Base-by-base conservation (phyloP, 1,140 invertebrate species). In the Popillia japonica region DNA sequence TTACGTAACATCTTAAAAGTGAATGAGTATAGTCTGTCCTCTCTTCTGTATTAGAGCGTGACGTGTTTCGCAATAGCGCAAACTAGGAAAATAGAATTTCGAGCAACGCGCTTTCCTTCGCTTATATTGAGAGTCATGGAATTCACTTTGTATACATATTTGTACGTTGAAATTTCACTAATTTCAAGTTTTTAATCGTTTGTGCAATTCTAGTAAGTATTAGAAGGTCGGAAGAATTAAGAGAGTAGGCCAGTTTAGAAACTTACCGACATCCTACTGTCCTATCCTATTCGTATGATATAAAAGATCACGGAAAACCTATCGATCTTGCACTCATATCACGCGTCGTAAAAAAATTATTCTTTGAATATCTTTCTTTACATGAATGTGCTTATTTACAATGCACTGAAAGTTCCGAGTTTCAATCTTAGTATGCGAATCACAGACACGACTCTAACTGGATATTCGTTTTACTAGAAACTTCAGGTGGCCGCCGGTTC, bases 191-290 rank as follows among this genome's bases (percentile, higher is more conserved):
- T 64, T 64, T 64, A 64, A 64, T 17, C 61, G 6, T 64, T 2
- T 64, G 9, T 17, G 44, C 61, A 17, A 20, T 64, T 64, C 17
- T 27, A n/a, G 0, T 64, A 64, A 59, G n/a, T n/a, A 20, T 59
- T 59, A 59, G 6, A 59, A 59, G 55, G n/a, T 4, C n/a, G n/a
- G 6, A 64, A 8, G 61, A 64, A 64, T 27, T 27, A 22, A 23
- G 20, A 64, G 61, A 64, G 61, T 64, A 64, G 61, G 61, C 61
- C 61, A 64, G 23, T 10, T 64, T 64, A 64, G 61, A 64, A 64
- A 64, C 61, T 64, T 64, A 64, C 61, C 61, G 61, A 64, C 61
- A 64, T 64, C 61, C 4, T 64, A 27, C 17, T 64, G 61, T 64
- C 61, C 61, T 27, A 9, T 22, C 61, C 17, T 64, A 17, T 11